Evolutionary conservation across 2,888 invertebrate species (phyloP).

Genomic region (Trissolcus japonicus): DNA sequence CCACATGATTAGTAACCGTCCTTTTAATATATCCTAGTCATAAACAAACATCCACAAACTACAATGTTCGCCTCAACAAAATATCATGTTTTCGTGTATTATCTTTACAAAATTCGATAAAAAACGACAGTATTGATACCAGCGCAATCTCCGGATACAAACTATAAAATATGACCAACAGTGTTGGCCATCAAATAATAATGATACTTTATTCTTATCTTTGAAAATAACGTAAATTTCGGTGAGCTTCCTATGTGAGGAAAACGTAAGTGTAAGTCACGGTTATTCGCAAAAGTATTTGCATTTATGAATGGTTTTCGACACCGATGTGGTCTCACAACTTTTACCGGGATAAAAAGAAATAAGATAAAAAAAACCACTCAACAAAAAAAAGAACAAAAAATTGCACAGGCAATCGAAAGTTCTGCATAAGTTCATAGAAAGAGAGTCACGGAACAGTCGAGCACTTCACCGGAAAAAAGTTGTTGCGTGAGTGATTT

Average conservation of each 20-base stretch:
- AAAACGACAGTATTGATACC: slow-evolving; percentile 18
- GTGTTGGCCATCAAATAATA: slow-evolving; percentile 22
- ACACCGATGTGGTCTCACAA: no score
- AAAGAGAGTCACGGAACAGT: no score
- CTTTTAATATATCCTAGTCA: slow-evolving; percentile 7
- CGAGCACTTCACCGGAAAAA: no score
- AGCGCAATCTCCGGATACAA: neutral
- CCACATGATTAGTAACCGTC: slow-evolving; percentile 13
- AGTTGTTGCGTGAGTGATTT: no score
- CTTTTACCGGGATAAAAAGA: no score
- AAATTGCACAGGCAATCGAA: neutral
- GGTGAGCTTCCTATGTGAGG: slow-evolving; percentile 1
- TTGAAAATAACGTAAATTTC: slow-evolving; percentile 20
- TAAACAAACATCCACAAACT: slow-evolving; percentile 9
- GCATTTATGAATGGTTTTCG: slow-evolving; percentile 5
- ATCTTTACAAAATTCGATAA: slow-evolving; percentile 40
- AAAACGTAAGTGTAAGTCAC: slow-evolving; percentile 2
- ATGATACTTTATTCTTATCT: slow-evolving; percentile 22
- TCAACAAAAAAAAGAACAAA: neutral
- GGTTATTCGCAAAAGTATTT: slow-evolving; percentile 15
- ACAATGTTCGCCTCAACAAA: slow-evolving; percentile 4
- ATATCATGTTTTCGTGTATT: slow-evolving; percentile 25
- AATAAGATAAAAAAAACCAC: no score
- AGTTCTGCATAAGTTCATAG: no score
- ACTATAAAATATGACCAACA: slow-evolving; percentile 34